Percentiles rank a stretch among this genome's conserved stretches.
phyloP scores from a whole-genome alignment of 2,113 vertebrate genomes.

The Lasiurus borealis region DNA sequence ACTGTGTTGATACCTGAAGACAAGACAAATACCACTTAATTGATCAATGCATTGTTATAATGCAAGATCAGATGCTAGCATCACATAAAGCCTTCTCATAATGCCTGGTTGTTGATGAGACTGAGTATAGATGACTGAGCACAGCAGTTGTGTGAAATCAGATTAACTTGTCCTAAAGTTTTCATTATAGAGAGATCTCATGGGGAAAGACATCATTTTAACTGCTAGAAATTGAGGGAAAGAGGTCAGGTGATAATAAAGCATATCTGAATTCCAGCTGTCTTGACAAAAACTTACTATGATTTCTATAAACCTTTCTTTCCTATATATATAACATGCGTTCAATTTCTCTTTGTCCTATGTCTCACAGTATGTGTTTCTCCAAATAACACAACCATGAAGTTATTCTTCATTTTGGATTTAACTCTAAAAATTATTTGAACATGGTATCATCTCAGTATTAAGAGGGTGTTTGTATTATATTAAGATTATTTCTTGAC shows the following conservation, averaged over 20 bases:
- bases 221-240: background rate
- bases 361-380: background rate
- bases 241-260: background rate
- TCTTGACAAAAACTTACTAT: background rate
- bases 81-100: background rate
- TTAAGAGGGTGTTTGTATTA: background rate
- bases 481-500: background rate
- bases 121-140: background rate
- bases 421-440: background rate
- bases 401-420: constrained; percentile 16
- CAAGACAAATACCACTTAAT: background rate
- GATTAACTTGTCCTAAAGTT: background rate
- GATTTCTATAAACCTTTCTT: background rate
- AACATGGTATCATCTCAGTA: background rate
- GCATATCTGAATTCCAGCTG: background rate
- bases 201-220: background rate
- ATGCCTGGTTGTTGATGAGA: background rate
- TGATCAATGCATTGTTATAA: background rate
- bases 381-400: background rate
- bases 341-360: background rate
- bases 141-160: background rate
- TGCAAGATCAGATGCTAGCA: background rate
- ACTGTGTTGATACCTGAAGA: background rate
- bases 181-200: background rate
- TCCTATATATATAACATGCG: constrained; percentile 6